These are phyloP conservation scores for Orthonychiurus folsomi DNA, from an alignment of 2,888 invertebrate genomes.

Conservation along the genomic window DNA sequence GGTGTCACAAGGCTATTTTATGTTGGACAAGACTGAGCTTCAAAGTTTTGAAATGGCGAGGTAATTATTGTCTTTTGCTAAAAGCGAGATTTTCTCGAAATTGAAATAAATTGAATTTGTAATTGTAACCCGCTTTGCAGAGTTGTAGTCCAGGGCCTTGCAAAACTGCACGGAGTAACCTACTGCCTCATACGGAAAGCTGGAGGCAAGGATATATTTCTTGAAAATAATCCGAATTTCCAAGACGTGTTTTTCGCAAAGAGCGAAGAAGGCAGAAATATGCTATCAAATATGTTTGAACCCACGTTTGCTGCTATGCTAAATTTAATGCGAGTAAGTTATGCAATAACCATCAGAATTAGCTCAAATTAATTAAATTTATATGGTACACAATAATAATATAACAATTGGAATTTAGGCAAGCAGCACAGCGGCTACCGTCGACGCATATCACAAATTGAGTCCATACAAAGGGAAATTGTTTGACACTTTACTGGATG, in stretches of 20 bases:
- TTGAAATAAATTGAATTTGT: not conserved
- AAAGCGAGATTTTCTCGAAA: not conserved
- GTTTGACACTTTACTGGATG: not conserved
- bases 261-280: not conserved
- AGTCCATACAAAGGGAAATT: not conserved
- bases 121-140: too few species aligned
- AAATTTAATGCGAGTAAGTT: not conserved
- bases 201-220: not conserved
- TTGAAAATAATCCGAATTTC: slow-evolving; percentile 9
- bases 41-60: slow-evolving; percentile 14
- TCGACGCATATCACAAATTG: slow-evolving; percentile 8
- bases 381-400: not conserved
- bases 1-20: slow-evolving; percentile 4
- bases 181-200: slow-evolving; percentile 8
- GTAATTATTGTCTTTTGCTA: too few species aligned
- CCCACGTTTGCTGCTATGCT: not conserved
- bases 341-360: not conserved
- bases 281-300: slow-evolving; percentile 3
- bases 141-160: slow-evolving; percentile 13
- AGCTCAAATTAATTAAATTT: not conserved
- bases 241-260: slow-evolving; percentile 5
- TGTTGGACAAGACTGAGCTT: slow-evolving; percentile 11
- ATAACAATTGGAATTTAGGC: too few species aligned
- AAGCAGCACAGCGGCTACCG: not conserved
- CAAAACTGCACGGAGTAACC: slow-evolving; percentile 17